Percentiles rank a stretch among this genome's conserved stretches.
phyloP scores from a whole-genome alignment of 2,797 vertebrate genomes.

The Propithecus perrieri region DNA sequence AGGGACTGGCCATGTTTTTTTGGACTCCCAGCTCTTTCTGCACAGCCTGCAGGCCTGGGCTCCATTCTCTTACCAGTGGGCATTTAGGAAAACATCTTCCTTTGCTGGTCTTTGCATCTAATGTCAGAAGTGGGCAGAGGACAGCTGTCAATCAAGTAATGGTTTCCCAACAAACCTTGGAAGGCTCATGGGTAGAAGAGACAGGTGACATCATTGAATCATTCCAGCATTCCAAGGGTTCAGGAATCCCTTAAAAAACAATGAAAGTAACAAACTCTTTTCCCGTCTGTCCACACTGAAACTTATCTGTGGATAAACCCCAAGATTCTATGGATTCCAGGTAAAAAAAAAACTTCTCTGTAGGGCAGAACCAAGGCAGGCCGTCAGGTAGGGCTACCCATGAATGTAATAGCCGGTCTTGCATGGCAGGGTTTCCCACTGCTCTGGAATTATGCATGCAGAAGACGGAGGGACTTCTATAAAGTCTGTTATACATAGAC shows the following conservation, averaged over 20 bases:
- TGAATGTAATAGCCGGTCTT: not conserved
- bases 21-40: not conserved
- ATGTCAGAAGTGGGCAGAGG: not conserved
- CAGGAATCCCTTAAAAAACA: not conserved
- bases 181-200: not conserved
- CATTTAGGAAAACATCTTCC: not conserved
- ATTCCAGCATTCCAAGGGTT: not conserved
- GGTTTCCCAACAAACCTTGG: not conserved
- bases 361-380: not conserved
- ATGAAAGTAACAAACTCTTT: not conserved
- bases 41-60: not conserved
- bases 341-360: not conserved
- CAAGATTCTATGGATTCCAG: not conserved
- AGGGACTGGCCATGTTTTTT: not conserved
- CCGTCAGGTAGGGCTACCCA: not conserved
- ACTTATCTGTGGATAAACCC: not conserved
- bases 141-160: not conserved
- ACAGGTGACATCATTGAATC: not conserved
- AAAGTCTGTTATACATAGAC: not conserved
- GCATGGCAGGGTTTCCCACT: not conserved
- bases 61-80: not conserved
- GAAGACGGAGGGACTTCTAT: not conserved
- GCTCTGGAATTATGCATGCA: not conserved
- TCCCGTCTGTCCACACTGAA: not conserved
- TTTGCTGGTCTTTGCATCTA: not conserved